phyloP scores from a whole-genome alignment of 1,140 invertebrate species.

The Leptopilina boulardi region DNA sequence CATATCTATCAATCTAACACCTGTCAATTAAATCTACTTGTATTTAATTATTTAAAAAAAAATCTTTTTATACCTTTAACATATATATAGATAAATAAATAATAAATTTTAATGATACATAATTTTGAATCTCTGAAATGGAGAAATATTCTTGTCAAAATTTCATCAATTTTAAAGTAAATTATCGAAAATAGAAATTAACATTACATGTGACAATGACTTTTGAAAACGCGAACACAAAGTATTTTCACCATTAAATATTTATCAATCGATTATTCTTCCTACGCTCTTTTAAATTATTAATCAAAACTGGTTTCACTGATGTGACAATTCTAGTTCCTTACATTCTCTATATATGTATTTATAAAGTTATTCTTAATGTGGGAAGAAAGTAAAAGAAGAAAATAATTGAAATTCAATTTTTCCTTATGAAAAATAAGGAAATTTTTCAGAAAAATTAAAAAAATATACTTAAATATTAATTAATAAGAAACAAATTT shows the following conservation, averaged over 20 bases:
- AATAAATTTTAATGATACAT: too few species aligned
- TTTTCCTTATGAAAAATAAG: neutral
- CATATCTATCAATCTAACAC: neutral
- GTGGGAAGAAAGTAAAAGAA: too few species aligned
- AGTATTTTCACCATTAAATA: slow-evolving; percentile 20
- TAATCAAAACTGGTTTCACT: slow-evolving; percentile 41
- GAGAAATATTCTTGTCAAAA: neutral
- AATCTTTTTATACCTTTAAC: too few species aligned
- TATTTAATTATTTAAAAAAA: too few species aligned
- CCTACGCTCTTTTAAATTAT: slow-evolving; percentile 41
- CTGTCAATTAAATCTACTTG: too few species aligned
- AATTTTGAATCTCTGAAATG: neutral
- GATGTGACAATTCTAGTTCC: slow-evolving; percentile 24
- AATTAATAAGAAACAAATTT: too few species aligned
- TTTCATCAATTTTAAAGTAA: neutral
- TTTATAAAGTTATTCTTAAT: too few species aligned
- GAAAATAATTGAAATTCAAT: neutral
- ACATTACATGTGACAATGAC: neutral
- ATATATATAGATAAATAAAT: too few species aligned
- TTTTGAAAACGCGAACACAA: neutral
- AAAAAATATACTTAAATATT: too few species aligned
- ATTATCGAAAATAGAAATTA: neutral
- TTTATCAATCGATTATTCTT: slow-evolving; percentile 40
- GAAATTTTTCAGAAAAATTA: too few species aligned
- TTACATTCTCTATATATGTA: neutral